Conservation (phyloP, 2,113 vertebrate species). For the Gallinago undulata region DNA sequence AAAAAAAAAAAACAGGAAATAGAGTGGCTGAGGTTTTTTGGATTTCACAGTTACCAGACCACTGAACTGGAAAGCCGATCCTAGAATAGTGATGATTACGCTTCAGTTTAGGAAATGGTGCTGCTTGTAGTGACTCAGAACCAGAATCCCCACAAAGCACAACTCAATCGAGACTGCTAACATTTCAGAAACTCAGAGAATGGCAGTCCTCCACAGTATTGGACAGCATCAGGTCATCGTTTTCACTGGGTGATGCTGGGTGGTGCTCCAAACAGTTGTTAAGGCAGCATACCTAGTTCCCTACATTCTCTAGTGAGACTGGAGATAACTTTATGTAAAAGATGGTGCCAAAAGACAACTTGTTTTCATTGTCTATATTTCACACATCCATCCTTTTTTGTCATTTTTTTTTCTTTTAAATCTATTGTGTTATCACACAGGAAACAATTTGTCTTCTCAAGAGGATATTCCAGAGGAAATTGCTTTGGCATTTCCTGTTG, state of each 20-base stretch:
- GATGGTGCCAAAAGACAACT: neutral
- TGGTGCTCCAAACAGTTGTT: neutral
- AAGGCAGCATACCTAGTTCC: neutral
- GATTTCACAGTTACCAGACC: neutral
- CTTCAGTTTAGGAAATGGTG: neutral
- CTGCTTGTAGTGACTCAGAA: neutral
- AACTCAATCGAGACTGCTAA: fast-evolving
- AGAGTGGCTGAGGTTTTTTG: neutral
- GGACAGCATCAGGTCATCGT: neutral
- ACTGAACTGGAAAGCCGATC: neutral
- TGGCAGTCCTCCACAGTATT: neutral
- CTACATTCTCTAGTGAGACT: neutral
- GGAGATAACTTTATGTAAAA: neutral
- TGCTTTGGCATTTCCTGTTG: neutral
- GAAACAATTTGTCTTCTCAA: neutral
- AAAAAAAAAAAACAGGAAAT: neutral
- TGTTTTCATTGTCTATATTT: neutral
- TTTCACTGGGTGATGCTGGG: neutral
- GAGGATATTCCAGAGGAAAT: neutral
- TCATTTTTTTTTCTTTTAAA: neutral
- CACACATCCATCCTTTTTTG: neutral
- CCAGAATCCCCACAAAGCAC: neutral
- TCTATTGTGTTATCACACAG: neutral
- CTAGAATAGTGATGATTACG: neutral
- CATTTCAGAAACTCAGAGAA: neutral